These are phyloP conservation scores for Liopterus haemorrhoidalis DNA, from an alignment of 2,888 invertebrate genomes.

Conservation along the genomic window DNA sequence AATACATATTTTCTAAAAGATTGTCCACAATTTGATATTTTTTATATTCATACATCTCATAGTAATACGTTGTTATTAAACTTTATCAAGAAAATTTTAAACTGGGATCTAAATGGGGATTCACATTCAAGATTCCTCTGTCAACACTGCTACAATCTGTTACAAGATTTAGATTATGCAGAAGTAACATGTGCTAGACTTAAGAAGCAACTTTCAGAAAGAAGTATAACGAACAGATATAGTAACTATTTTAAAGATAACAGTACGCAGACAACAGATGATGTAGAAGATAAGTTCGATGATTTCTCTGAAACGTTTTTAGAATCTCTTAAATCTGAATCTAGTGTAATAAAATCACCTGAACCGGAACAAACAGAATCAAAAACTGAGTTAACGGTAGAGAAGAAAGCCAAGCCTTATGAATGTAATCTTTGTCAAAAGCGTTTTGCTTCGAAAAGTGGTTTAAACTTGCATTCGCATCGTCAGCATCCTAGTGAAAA, in stretches of 20 bases:
- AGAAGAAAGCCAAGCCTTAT: conserved; percentile 17
- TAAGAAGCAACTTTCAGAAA: conserved; percentile 24
- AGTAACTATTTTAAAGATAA: conserved; percentile 24
- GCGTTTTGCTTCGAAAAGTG: conserved; percentile 25
- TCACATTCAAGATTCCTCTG: conserved; percentile 26
- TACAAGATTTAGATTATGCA: conserved; percentile 30
- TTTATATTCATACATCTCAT: conserved; percentile 29
- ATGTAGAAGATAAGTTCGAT: too few relatives aligned
- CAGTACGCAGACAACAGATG: conserved; percentile 29
- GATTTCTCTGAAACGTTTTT: conserved; percentile 10
- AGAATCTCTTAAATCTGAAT: conserved; percentile 20
- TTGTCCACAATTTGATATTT: conserved; percentile 17
- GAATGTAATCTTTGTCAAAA: conserved; percentile 21
- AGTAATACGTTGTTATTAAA: conserved; percentile 28
- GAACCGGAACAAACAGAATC: conserved; percentile 9
- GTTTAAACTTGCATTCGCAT: conserved; percentile 23
- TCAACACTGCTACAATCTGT: conserved; percentile 28
- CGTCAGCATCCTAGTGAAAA: conserved; percentile 22
- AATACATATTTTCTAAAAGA: conserved; percentile 14
- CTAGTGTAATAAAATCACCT: conserved; percentile 12
- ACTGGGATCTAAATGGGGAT: conserved; percentile 18
- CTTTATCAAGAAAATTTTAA: conserved; percentile 27
- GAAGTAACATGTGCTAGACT: conserved; percentile 27
- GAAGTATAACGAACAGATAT: conserved; percentile 23
- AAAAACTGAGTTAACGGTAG: conserved; percentile 15